Evolutionary conservation across 1,140 invertebrate genomes (phyloP).

Genomic region (Pemphigus obesinymphae): DNA sequence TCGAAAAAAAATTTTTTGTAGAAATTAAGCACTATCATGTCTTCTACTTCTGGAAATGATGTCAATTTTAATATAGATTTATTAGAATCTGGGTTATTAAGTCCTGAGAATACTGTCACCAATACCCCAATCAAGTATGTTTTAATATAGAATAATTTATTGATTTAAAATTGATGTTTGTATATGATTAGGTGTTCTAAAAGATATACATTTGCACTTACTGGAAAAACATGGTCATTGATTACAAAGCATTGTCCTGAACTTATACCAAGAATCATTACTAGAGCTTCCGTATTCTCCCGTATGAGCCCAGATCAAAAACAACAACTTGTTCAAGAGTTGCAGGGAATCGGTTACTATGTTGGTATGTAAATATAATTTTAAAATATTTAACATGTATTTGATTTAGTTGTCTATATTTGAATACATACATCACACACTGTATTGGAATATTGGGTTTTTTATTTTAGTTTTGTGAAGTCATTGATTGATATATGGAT

Average conservation of each 20-base stretch:
- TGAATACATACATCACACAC: too few species aligned
- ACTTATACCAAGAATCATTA: slow-evolving; percentile 65
- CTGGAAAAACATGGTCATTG: slow-evolving; percentile 69
- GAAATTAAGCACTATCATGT: background rate
- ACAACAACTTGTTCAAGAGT: slow-evolving; percentile 80
- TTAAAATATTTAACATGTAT: background rate
- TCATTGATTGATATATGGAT: too few species aligned
- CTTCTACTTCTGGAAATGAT: background rate
- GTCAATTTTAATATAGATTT: slow-evolving; percentile 1
- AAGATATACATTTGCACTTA: slow-evolving; percentile 60
- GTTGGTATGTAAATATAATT: slow-evolving; percentile 61
- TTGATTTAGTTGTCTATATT: too few species aligned
- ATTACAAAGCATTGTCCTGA: slow-evolving; percentile 70
- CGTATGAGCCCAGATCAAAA: slow-evolving; percentile 97
- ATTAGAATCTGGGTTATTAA: slow-evolving; percentile 22
- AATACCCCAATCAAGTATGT: slow-evolving; percentile 24
- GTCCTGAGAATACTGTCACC: background rate
- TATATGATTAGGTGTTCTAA: slow-evolving; percentile 1
- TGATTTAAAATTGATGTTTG: background rate
- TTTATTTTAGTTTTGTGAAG: too few species aligned
- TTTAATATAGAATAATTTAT: background rate
- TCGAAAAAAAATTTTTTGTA: background rate
- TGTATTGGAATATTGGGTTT: too few species aligned
- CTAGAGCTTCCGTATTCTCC: slow-evolving; percentile 85
- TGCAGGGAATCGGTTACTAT: slow-evolving; percentile 76